A percentile compares a stretch with the other conserved stretches of the same genome.
phyloP scores from a whole-genome alignment of 2,113 vertebrate genomes.

The Poeciliopsis occidentalis region DNA sequence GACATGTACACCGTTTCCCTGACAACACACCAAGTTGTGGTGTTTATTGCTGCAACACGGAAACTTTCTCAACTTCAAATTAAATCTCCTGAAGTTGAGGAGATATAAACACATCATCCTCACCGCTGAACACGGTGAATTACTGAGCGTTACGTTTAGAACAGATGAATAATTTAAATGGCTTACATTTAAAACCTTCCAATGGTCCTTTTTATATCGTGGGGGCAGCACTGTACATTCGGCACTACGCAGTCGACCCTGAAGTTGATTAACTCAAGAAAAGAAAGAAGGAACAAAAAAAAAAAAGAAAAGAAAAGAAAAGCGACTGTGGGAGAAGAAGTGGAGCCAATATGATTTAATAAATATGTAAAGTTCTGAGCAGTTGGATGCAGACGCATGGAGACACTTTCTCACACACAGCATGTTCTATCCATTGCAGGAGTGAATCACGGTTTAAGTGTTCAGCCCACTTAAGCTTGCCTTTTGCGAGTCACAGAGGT shows the following conservation, averaged over 20 bases:
- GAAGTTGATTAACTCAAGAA: slow-evolving; percentile 87
- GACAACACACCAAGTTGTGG: background rate
- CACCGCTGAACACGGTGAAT: background rate
- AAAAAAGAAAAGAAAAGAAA: background rate
- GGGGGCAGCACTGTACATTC: slow-evolving; percentile 43
- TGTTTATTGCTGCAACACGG: background rate
- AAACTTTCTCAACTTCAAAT: background rate
- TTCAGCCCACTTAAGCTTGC: slow-evolving; percentile 79
- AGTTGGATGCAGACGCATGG: slow-evolving; percentile 49
- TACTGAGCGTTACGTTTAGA: background rate
- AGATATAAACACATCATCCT: background rate
- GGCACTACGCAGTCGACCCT: slow-evolving; percentile 56
- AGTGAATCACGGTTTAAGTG: slow-evolving; percentile 76
- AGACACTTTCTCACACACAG: slow-evolving; percentile 65
- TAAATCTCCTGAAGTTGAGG: background rate
- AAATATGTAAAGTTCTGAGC: slow-evolving; percentile 78
- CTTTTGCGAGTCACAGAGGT: slow-evolving; percentile 77
- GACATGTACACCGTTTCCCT: background rate
- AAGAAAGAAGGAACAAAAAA: slow-evolving; percentile 65
- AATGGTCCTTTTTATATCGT: background rate
- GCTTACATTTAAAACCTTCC: background rate
- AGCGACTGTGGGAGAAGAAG: slow-evolving; percentile 36
- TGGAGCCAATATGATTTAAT: slow-evolving; percentile 72
- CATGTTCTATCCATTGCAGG: slow-evolving; percentile 67
- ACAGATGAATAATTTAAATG: background rate